Evolutionary conservation across 30 jellyfish, hydroid and myxozoan genomes (phyloP).

Genomic region (Cassiopea xamachana): DNA sequence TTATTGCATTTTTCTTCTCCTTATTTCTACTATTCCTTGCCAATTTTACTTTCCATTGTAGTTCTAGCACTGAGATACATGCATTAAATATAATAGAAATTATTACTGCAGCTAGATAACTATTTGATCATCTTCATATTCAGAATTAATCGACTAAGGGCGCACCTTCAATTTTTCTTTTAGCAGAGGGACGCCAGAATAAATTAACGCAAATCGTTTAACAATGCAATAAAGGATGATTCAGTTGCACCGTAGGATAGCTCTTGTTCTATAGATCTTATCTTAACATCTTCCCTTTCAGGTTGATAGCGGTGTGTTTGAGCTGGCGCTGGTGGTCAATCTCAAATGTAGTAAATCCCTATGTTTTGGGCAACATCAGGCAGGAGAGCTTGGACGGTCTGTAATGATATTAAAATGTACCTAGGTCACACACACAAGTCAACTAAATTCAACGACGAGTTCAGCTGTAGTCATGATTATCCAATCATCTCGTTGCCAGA

Average conservation of each 20-base stretch:
- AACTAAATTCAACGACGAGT: slow-evolving; percentile 8
- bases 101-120: not conserved
- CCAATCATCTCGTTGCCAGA: slow-evolving; percentile 69
- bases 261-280: slow-evolving; percentile 58
- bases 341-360: slow-evolving; percentile 22
- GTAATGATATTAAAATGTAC: slow-evolving; percentile 69
- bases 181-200: slow-evolving; percentile 58
- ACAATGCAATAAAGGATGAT: slow-evolving; percentile 50
- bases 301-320: slow-evolving; percentile 55
- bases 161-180: slow-evolving; percentile 2
- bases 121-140: not conserved
- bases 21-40: no score
- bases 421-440: slow-evolving; percentile 50
- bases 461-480: slow-evolving; percentile 61
- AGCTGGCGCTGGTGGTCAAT: slow-evolving; percentile 63
- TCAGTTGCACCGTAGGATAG: slow-evolving; percentile 77
- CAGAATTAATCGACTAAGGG: slow-evolving; percentile 21
- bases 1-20: no score
- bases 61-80: no score
- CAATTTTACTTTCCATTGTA: no score
- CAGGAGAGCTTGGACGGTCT: slow-evolving; percentile 62
- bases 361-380: slow-evolving; percentile 76
- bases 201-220: slow-evolving; percentile 18
- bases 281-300: slow-evolving; percentile 48
- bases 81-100: no score